These are phyloP conservation scores for Benitochromis conjunctus DNA, from an alignment of 2,113 vertebrate genomes.

Conservation along the genomic window DNA sequence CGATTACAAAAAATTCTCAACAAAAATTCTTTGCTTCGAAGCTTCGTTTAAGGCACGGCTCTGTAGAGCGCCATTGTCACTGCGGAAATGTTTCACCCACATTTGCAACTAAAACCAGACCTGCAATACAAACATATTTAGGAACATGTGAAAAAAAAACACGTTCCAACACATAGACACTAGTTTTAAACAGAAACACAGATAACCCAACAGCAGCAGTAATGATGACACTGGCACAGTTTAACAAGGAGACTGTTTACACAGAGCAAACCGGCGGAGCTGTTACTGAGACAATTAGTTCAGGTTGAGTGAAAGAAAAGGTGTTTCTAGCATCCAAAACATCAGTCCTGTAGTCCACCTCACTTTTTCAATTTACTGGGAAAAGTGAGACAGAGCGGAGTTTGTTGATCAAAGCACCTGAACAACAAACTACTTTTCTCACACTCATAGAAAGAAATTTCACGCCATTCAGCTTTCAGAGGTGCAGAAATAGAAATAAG, in stretches of 20 bases:
- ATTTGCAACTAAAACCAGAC: neutral
- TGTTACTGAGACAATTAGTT: neutral
- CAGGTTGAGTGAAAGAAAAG: neutral
- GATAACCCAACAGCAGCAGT: neutral
- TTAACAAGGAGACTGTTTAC: neutral
- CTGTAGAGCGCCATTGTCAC: neutral
- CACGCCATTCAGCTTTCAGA: neutral
- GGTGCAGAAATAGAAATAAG: neutral
- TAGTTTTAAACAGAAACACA: neutral
- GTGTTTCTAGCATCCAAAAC: neutral
- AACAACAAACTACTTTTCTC: neutral
- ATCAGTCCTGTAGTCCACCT: neutral
- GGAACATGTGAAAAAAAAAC: too few relatives aligned
- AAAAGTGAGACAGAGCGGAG: fast-evolving
- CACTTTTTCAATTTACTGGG: neutral
- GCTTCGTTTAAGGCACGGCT: neutral
- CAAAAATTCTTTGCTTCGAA: neutral
- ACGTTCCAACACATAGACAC: neutral
- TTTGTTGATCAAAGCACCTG: neutral
- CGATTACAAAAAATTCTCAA: neutral
- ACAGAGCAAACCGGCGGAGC: neutral
- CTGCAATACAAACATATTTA: neutral
- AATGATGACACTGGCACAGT: neutral
- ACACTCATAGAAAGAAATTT: neutral
- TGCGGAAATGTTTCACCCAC: neutral